Conservation (phyloP, 2,797 vertebrate species). For the Loriculus beryllinus region DNA sequence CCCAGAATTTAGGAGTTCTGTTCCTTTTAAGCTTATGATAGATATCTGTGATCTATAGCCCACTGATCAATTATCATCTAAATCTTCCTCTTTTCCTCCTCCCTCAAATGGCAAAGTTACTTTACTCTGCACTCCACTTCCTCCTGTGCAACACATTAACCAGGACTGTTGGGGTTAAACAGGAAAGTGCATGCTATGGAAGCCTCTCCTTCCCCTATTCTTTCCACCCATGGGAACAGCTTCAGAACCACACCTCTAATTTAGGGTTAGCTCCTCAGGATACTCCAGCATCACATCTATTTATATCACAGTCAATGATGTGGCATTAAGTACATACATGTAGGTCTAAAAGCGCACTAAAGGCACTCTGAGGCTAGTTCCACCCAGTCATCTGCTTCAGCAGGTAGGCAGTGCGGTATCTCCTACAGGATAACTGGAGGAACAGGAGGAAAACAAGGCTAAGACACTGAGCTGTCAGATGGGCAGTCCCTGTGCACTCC, state of each 20-base stretch:
- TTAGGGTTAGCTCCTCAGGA: neutral
- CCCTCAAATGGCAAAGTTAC: neutral
- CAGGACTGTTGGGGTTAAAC: neutral
- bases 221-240: neutral
- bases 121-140: neutral
- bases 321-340: neutral
- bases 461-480: neutral
- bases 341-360: neutral
- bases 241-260: conserved; percentile 18
- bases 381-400: neutral
- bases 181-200: neutral
- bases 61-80: neutral
- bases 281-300: neutral
- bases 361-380: neutral
- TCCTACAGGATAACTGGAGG: neutral
- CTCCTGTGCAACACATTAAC: neutral
- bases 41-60: neutral
- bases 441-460: neutral
- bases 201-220: neutral
- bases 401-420: neutral
- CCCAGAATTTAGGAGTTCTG: neutral
- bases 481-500: neutral
- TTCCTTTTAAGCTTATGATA: neutral
- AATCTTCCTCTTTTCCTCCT: neutral
- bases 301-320: neutral